Percentiles rank a stretch among this genome's conserved stretches.
Conservation (phyloP, 2,797 vertebrate species). For the Aeoliscus strigatus region DNA sequence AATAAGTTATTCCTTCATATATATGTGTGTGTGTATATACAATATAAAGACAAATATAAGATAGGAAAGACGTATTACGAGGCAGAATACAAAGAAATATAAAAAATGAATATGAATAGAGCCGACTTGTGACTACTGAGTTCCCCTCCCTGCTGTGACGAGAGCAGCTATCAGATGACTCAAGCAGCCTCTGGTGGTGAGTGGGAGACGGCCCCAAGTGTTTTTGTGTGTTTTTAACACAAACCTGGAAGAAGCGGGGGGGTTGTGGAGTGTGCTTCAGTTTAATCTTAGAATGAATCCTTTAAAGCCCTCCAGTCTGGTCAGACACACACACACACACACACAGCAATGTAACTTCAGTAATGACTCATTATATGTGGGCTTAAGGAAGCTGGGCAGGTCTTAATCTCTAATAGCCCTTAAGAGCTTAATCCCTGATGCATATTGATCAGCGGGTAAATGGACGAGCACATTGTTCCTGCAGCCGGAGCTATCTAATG, state of each 20-base stretch:
- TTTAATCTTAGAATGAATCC: conserved; percentile 66
- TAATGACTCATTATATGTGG: conserved; percentile 56
- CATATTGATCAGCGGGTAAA: conserved; percentile 44
- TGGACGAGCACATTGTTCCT: conserved; percentile 27
- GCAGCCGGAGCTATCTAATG: conserved; percentile 23
- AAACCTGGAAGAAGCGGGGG: conserved; percentile 22
- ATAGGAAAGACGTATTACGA: no score
- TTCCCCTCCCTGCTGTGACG: no score
- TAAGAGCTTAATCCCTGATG: conserved; percentile 57
- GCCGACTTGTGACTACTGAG: no score
- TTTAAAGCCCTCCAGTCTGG: conserved; percentile 43
- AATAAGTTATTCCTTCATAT: no score
- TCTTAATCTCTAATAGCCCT: conserved; percentile 56
- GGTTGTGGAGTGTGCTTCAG: conserved; percentile 43
- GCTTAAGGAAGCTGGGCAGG: conserved; percentile 45
- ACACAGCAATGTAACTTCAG: conserved; percentile 40
- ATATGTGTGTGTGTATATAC: no score
- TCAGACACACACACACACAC: conserved; percentile 38
- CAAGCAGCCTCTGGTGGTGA: conserved; percentile 3
- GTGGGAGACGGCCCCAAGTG: conserved; percentile 11
- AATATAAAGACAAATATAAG: no score
- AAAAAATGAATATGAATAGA: no score
- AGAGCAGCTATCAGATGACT: neutral
- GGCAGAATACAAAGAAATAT: no score
- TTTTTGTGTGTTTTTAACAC: conserved; percentile 32